Conservation (phyloP, 2,113 vertebrate species). For the Dendropsophus ebraccatus region DNA sequence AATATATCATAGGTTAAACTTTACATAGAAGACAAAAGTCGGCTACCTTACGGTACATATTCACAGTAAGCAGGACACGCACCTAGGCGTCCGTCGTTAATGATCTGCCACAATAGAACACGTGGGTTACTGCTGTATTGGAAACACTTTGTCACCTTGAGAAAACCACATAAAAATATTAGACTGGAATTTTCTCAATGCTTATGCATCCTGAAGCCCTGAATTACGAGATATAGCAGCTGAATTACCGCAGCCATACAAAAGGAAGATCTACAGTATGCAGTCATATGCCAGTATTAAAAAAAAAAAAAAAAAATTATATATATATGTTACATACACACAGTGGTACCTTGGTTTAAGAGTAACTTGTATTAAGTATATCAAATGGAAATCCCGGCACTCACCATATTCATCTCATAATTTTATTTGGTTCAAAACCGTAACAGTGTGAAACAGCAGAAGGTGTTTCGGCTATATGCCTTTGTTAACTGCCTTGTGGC, state of each 20-base stretch:
- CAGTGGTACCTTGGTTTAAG: too few relatives aligned
- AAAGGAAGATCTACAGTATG: too few relatives aligned
- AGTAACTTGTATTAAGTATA: too few relatives aligned
- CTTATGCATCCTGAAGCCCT: neutral
- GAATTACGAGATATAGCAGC: neutral
- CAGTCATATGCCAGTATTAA: too few relatives aligned
- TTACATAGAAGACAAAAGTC: neutral
- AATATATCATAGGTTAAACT: constrained; percentile 60
- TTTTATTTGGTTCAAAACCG: too few relatives aligned
- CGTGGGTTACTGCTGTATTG: neutral
- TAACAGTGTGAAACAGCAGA: too few relatives aligned
- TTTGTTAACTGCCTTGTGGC: too few relatives aligned
- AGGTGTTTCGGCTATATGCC: too few relatives aligned
- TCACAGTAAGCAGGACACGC: neutral
- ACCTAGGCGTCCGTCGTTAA: neutral
- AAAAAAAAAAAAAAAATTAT: too few relatives aligned
- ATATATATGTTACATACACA: too few relatives aligned
- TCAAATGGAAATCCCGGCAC: too few relatives aligned
- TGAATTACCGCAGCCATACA: neutral
- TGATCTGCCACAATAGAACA: neutral
- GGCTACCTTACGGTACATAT: neutral
- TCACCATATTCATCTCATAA: too few relatives aligned
- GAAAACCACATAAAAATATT: neutral
- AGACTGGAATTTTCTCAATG: neutral
- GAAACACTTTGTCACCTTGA: constrained; percentile 8